A percentile compares a stretch with the other conserved stretches of the same genome.
These are phyloP conservation scores for Elephantulus edwardii DNA, from an alignment of 2,113 vertebrate genomes.

Conservation along the genomic window DNA sequence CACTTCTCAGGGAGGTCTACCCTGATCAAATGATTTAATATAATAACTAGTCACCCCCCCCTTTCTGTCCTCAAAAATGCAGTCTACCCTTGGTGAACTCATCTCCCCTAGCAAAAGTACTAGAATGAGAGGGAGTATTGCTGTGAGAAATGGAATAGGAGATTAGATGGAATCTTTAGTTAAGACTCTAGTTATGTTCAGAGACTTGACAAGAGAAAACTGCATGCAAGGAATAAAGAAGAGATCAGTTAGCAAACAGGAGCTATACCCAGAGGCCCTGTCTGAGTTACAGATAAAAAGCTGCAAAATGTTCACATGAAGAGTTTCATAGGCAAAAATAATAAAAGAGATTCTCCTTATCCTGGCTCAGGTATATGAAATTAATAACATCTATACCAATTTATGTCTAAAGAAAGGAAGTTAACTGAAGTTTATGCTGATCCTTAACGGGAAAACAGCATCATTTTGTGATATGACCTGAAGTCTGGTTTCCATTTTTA, in stretches of 20 bases:
- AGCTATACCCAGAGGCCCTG: background rate
- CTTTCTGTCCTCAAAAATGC: background rate
- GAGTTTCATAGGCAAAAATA: background rate
- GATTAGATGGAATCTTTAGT: background rate
- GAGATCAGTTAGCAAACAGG: background rate
- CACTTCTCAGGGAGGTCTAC: background rate
- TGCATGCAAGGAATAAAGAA: background rate
- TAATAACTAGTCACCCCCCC: too few species aligned
- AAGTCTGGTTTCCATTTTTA: constrained; percentile 31
- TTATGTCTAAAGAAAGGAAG: constrained; percentile 10
- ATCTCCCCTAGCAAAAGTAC: background rate
- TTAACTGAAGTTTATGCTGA: background rate
- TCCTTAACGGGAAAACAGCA: background rate
- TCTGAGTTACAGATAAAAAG: background rate
- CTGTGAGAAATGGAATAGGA: background rate
- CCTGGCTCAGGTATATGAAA: background rate
- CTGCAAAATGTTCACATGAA: background rate
- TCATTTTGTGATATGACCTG: background rate
- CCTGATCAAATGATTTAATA: background rate
- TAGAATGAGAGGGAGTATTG: background rate
- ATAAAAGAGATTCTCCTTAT: constrained; percentile 9
- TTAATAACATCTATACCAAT: background rate
- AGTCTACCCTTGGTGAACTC: background rate
- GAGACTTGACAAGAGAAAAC: constrained; percentile 38
- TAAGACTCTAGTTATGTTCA: background rate